Base-by-base conservation (phyloP, 2,797 vertebrate species). In the Neosalanx taihuensis region DNA sequence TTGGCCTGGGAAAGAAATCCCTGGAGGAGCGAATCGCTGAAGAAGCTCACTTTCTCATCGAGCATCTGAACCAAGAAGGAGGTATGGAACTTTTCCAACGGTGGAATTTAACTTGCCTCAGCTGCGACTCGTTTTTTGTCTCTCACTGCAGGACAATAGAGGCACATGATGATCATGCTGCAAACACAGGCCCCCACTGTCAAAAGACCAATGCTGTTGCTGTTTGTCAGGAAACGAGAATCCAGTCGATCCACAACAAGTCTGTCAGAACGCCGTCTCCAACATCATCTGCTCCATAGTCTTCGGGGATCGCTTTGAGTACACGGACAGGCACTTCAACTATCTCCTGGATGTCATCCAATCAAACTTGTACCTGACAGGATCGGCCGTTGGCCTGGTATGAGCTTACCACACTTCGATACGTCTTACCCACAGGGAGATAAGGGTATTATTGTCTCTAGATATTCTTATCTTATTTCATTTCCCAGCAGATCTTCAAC, bases 271-370 rank as follows among this genome's bases (percentile, higher is more conserved):
- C n/a, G 85, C 85, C 0, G 78, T 83, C 20, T 79, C 84, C 58
- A 90, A 90, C 18, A 89, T 88, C 29, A 92, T 91, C 31, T 30
- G 87, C 23, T 87, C 82, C 6, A 76, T 92, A 5, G 74, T 84
- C 30, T 84, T 78, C 0, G 85, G 83, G 0, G 70, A 70, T 30
- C 85, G 86, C 9, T 91, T 90, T 0, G 76, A 87, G 2, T 89
- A 89, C 1, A 5, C 76, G 0, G 59, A 91, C 53, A 61, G 58
- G 0, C n/a, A 0, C 12, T 62, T 92, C 1, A 10, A 18, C 46
- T 17, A 65, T 20, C 51, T 89, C 0, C 5, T 88, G 72, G 4
- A 63, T 1, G 4, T 80, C 0, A 0, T 80, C 0, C 60, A 69
- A 6, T 68, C 75, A 33, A 79, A 78, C 61, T 33, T 78, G 0